These are phyloP conservation scores for Protobothrops mucrosquamatus DNA, from an alignment of 2,113 vertebrate genomes.

Conservation along the genomic window DNA sequence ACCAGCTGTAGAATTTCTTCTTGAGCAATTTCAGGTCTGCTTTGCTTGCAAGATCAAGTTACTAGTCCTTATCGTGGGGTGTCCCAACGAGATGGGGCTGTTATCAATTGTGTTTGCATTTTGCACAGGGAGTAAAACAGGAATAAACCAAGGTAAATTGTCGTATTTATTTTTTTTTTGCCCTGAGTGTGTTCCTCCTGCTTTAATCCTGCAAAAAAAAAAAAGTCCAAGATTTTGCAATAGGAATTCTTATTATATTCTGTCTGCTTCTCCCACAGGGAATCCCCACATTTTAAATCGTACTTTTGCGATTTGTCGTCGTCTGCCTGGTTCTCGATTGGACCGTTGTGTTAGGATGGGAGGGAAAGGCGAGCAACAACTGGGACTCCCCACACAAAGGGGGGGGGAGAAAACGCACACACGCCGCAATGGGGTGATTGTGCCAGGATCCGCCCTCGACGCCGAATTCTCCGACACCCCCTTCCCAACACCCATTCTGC, in stretches of 20 bases:
- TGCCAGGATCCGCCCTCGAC: neutral
- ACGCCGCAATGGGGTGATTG: neutral
- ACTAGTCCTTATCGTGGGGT: neutral
- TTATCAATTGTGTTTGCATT: neutral
- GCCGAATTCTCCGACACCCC: neutral
- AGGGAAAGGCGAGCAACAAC: neutral
- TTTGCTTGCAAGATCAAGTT: neutral
- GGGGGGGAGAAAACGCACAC: neutral
- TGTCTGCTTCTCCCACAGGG: too few species aligned
- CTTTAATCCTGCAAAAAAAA: neutral
- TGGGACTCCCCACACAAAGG: neutral
- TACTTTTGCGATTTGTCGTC: neutral
- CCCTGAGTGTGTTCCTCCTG: neutral
- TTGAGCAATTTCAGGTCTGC: neutral
- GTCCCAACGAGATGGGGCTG: fast-evolving
- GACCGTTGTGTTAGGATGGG: neutral
- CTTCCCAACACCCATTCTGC: neutral
- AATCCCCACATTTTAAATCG: neutral
- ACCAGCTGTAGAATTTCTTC: neutral
- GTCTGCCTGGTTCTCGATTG: neutral
- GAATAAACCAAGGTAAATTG: neutral
- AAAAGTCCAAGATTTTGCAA: neutral
- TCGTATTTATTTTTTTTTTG: too few species aligned
- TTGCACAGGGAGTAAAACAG: too few species aligned
- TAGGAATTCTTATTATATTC: too few species aligned